These are phyloP conservation scores for Escarpia spicata DNA, from an alignment of 2,888 invertebrate species.

Conservation along the genomic window DNA sequence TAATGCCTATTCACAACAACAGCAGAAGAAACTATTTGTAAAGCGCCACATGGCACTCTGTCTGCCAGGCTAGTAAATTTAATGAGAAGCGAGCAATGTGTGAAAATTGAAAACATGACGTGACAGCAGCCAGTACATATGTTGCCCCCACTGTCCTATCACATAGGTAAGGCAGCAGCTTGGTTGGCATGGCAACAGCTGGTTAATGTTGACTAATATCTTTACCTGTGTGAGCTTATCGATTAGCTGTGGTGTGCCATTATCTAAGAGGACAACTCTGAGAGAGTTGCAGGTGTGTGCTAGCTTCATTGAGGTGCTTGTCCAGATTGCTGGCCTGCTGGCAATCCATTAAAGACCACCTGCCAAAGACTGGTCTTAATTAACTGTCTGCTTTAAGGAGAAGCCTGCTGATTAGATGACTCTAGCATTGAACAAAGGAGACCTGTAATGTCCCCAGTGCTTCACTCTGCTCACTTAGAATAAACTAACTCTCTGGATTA, in stretches of 20 bases:
- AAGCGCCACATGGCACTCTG: background rate
- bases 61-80: conserved; percentile 1
- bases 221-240: conserved; percentile 11
- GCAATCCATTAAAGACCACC: conserved; percentile 13
- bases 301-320: conserved; percentile 7
- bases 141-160: conserved; percentile 6
- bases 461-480: background rate
- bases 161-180: background rate
- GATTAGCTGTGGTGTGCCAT: conserved; percentile 2
- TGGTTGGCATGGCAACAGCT: background rate
- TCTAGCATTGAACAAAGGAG: background rate
- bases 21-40: background rate
- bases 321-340: conserved; percentile 10
- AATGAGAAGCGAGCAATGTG: background rate
- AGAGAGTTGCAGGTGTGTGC: conserved; percentile 16
- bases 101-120: background rate
- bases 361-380: conserved; percentile 13
- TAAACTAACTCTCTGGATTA: background rate
- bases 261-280: conserved; percentile 5
- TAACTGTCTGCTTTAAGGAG: conserved; percentile 16
- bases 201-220: conserved; percentile 16
- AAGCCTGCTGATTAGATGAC: background rate
- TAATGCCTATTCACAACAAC: background rate
- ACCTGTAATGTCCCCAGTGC: background rate
- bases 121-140: background rate